A percentile compares a stretch with the other conserved stretches of the same genome.
phyloP scores from a whole-genome alignment of 2,797 vertebrate species.

The Cygnus olor region DNA sequence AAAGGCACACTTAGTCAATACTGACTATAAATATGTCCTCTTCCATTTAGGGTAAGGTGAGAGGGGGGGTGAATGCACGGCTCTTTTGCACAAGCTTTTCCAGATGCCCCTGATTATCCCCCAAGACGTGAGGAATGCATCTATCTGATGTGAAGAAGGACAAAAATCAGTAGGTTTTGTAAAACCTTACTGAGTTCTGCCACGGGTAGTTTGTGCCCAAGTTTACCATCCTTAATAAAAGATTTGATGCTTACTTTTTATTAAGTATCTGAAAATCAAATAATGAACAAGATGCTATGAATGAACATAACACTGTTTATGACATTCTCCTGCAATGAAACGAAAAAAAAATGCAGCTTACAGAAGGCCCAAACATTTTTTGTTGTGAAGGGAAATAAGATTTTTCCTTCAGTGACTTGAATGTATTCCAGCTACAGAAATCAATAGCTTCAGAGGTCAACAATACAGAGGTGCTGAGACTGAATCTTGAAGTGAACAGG shows the following conservation, averaged over 20 bases:
- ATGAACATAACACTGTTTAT: not conserved
- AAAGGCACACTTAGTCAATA: not conserved
- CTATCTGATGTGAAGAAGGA: not conserved
- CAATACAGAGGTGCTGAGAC: slow-evolving; percentile 5
- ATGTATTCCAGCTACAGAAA: slow-evolving; percentile 35
- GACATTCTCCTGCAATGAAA: not conserved
- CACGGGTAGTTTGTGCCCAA: not conserved
- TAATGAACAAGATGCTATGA: not conserved
- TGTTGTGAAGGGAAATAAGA: not conserved
- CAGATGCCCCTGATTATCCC: not conserved
- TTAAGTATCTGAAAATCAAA: not conserved
- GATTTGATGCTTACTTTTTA: not conserved
- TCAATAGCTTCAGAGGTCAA: slow-evolving; percentile 50
- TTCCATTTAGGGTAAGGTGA: not conserved
- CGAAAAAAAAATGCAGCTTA: not conserved
- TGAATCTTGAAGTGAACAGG: not conserved
- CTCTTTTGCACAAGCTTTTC: not conserved
- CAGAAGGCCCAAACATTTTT: not conserved
- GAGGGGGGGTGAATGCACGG: not conserved
- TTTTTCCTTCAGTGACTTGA: not conserved
- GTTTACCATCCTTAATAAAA: not conserved
- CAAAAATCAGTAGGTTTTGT: not conserved
- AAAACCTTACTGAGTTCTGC: not conserved
- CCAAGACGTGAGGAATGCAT: not conserved
- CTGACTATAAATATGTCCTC: not conserved